Evolutionary conservation across 2,888 invertebrate genomes (phyloP), one percentile per base, ranked within the genome.

Genomic region (Polyommatus icarus): DNA sequence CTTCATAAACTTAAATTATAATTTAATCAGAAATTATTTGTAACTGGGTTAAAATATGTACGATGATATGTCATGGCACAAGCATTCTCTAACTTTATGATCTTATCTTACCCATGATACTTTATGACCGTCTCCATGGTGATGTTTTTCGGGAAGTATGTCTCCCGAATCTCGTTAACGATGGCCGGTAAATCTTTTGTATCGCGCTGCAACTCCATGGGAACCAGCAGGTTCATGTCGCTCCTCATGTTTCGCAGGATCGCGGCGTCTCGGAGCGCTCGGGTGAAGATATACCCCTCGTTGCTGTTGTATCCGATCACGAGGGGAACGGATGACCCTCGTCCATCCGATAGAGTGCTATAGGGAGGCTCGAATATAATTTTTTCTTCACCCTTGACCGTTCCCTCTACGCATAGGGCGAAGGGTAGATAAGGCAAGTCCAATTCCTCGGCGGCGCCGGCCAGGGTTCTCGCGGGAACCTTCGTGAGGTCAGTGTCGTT

Each of bases 281-380:
- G 87, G 1, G 87, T 82, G 78, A 94, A 93, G 59, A 93, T 85
- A 80, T 92, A 93, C 1, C 88, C 93, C 81, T 94, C 94, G 73
- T 93, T 84, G 76, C 82, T 88, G 76, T 90, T 93, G 78, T 87
- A 92, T 7, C 94, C 94, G 18, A 91, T 88, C 6, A 94, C 88
- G 80, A 90, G 82, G 0, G 94, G 94, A 46, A 92, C 88, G 20
- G 82, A 79, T 12, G 81, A 79, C 2, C 83, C 79, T 67, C 83
- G 85, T 36, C 86, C 86, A 50, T 82, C 84, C 5, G 85, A 83
- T 32, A 93, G 77, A 36, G 88, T 77, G 32, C 88, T 84, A 32
- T 87, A 83, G 1, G 94, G 93, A 1, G 89, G 83, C 79, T 87
- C 87, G n/a, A 84, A 82, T 46, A 94, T 78, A 10, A 92, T 79